Evolutionary conservation across 2,797 vertebrate species (phyloP).

Genomic region (Moxostoma hubbsi): DNA sequence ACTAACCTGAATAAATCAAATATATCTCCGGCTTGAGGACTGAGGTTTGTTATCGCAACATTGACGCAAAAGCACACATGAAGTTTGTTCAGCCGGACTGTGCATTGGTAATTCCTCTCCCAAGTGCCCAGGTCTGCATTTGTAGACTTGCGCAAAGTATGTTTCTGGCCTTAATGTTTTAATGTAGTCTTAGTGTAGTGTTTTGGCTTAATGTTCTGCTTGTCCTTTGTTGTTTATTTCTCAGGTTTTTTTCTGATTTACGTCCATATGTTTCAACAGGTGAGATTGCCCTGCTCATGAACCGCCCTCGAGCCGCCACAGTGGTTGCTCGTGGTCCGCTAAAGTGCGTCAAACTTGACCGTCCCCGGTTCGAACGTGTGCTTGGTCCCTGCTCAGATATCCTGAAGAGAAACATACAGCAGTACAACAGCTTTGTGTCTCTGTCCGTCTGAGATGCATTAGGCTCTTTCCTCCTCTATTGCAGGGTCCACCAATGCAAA

Average conservation of each 20-base stretch:
- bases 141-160: too few species aligned
- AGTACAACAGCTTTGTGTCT: conserved; percentile 94
- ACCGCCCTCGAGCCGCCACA: conserved; percentile 88
- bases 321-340: conserved; percentile 87
- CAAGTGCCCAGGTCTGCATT: too few species aligned
- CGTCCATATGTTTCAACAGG: conserved; percentile 67
- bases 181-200: too few species aligned
- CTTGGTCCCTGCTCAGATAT: conserved; percentile 91
- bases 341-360: conserved; percentile 90
- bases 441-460: conserved; percentile 82
- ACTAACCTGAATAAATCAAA: too few species aligned
- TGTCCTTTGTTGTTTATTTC: background rate
- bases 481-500: conserved; percentile 74
- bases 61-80: too few species aligned
- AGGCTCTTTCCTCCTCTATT: conserved; percentile 52
- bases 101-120: too few species aligned
- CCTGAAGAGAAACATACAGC: conserved; percentile 91
- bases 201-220: background rate
- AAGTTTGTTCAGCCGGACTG: too few species aligned
- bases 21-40: too few species aligned
- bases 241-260: conserved; percentile 2
- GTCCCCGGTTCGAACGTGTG: conserved; percentile 88
- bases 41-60: too few species aligned
- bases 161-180: background rate
- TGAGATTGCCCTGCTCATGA: conserved; percentile 90